These are phyloP conservation scores for Chionoecetes opilio DNA, from an alignment of 1,140 invertebrate genomes.

Conservation along the genomic window DNA sequence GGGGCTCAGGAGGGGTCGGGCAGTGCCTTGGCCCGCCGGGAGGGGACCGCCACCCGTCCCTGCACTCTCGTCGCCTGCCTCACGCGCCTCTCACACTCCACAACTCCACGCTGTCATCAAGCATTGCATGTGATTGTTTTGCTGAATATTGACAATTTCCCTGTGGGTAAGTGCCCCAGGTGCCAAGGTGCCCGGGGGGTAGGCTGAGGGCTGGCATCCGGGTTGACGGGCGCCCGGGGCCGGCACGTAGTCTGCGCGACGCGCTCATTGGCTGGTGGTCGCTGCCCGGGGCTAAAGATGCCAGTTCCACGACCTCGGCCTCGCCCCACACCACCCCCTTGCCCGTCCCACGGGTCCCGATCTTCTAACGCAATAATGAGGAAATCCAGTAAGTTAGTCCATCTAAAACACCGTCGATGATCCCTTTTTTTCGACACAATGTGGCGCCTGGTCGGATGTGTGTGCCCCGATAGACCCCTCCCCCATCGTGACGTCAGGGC, in stretches of 20 bases:
- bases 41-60: neutral
- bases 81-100: neutral
- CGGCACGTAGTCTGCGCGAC: slow-evolving; percentile 59
- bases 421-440: neutral
- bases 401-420: neutral
- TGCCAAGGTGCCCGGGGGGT: slow-evolving; percentile 38
- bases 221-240: slow-evolving; percentile 53
- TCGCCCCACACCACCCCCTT: slow-evolving; percentile 32
- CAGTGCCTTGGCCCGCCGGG: neutral
- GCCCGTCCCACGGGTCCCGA: neutral
- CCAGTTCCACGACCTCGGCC: slow-evolving; percentile 61
- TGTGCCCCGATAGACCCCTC: neutral
- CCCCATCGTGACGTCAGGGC: neutral
- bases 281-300: slow-evolving; percentile 62
- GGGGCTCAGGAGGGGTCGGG: neutral
- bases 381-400: neutral
- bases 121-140: neutral
- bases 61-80: neutral
- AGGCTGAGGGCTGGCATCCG: slow-evolving; percentile 65
- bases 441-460: neutral
- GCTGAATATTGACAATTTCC: neutral
- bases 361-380: neutral
- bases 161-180: neutral
- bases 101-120: neutral
- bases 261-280: slow-evolving; percentile 58